Evolutionary conservation across 2,888 invertebrate species (phyloP).

Genomic region (Melanchra persicariae): DNA sequence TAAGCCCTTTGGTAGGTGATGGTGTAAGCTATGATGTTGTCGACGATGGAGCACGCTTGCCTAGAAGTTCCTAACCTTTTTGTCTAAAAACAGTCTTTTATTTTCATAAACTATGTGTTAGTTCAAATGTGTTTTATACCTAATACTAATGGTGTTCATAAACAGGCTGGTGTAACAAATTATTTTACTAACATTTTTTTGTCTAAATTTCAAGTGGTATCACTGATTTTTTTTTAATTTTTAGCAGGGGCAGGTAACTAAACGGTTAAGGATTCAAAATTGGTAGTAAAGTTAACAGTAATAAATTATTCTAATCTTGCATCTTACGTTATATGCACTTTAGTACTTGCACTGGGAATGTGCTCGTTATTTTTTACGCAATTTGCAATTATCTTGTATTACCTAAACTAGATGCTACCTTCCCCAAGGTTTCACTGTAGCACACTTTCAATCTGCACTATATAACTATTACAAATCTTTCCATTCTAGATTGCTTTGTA

Average conservation of each 20-base stretch:
- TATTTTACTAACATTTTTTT: not conserved
- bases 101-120: not conserved
- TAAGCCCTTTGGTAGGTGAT: no score
- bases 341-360: slow-evolving; percentile 6
- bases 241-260: slow-evolving; percentile 38
- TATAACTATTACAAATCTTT: not conserved
- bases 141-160: not conserved
- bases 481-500: not conserved
- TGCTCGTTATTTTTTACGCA: not conserved
- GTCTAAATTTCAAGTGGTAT: not conserved
- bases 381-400: not conserved
- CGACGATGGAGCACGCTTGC: not conserved
- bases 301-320: not conserved
- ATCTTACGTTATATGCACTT: not conserved
- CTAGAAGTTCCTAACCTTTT: not conserved
- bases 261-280: not conserved
- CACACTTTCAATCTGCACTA: not conserved
- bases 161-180: not conserved
- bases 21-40: no score
- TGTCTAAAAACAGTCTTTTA: not conserved
- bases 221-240: slow-evolving; percentile 24
- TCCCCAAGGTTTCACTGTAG: not conserved
- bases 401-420: not conserved
- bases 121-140: not conserved
- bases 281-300: not conserved